Base-by-base conservation (phyloP, 2,888 invertebrate species). In the Callosobruchus maculatus region DNA sequence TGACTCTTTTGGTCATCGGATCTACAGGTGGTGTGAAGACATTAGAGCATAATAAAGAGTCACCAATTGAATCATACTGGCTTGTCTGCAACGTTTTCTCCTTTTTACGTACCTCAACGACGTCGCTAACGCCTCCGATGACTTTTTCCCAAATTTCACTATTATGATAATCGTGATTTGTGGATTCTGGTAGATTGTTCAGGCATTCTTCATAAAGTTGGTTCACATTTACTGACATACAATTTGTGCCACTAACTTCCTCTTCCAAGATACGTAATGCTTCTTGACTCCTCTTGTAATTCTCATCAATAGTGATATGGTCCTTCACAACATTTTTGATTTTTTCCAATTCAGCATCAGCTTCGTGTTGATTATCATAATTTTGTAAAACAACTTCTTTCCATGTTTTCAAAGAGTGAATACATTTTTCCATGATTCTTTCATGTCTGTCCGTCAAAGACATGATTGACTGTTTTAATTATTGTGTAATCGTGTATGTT, bases 1-100 rank as follows among this genome's bases (percentile, higher is more conserved):
- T 83, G 18, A 81, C 75, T 0, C 49, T 75, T 79, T 84, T 84
- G 21, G 81, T 81, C 30, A 85, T 83, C 0, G 85, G 85, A 77
- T 85, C 85, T 2, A 84, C 73, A 0, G 84, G 85, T 20, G 82
- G 82, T 21, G 80, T 77, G 73, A 84, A 84, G 13, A 79, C 80
- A 74, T 79, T 82, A 9, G 83, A 79, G 75, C 81, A 82, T 22
- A 81, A 72, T 70, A 84, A 30, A 20, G 83, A 84, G 70, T 83
- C 83, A 21, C 79, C 77, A 20, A 82, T 72, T 76, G 78, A 79
- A 31, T 82, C 81, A 75, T 76, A 82, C 3, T 76, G 66, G 4
- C 71, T 67, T 20, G 79, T 78, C 5, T 78, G 71, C 21, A 78
- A 30, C 71, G 74, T 78, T 22, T 67, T 77, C 68, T 76, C 74